Evolutionary conservation across 2,113 vertebrate species (phyloP), one percentile per base, ranked within the genome.

Genomic region (Ancistrus triradiatus): DNA sequence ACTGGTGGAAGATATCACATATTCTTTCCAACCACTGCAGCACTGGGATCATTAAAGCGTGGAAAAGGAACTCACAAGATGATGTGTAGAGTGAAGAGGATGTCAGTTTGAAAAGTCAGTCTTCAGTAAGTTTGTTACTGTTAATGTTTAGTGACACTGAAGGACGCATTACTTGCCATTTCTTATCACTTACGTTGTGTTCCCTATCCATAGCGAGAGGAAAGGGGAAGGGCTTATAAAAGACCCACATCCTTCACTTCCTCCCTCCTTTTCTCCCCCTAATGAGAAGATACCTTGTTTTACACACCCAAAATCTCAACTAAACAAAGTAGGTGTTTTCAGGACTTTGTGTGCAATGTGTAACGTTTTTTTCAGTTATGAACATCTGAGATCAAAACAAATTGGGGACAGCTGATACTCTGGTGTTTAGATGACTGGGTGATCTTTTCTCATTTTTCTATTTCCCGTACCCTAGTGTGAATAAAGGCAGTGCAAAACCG

Each of bases 221-320:
- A 72, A 68, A 59, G 49, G 25, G 35, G 42, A 38, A 46, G 63
- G 13, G 57, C 47, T 31, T 6, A n/a, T 66, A 44, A 66, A 72
- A 62, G 38, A 40, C 66, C 70, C 51, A 51, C 69, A 63, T 46
- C 68, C 44, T 80, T 43, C 18, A 64, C 50, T 76, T 80, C 76
- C 53, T n/a, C 21, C 14, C 24, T 37, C 7, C 46, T 49, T 56
- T 10, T 25, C 66, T n/a, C 28, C 38, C 18, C 3, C 3, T 38
- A 73, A 27, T 60, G 37, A 69, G 38, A 73, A 38, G 18, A 14
- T 38, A 55, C 35, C 59, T 37, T 37, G 43, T 51, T 38, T 73
- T 18, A 24, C 28, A 48, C 17, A n/a, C 33, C 7, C 4, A 6
- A 63, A 28, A 15, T 38, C 18, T n/a, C n/a, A n/a, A n/a, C n/a